These are phyloP conservation scores for Porites lutea DNA, from an alignment of 64 coral and sea anemone species.

Conservation along the genomic window DNA sequence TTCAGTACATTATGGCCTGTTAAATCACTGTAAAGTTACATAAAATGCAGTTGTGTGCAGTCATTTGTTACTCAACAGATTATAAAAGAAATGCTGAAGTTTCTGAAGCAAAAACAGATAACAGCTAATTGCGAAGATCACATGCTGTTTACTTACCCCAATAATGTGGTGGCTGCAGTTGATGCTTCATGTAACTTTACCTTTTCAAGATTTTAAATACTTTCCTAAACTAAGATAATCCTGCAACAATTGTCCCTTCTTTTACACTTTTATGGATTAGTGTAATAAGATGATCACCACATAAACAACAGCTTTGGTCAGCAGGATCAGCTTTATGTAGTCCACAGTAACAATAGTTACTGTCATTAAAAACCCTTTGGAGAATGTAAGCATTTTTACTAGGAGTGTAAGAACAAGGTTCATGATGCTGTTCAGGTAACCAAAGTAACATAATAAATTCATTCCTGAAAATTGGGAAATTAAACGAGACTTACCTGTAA, in stretches of 20 bases:
- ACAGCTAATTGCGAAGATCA: not conserved
- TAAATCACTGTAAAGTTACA: slow-evolving; percentile 10
- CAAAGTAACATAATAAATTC: slow-evolving; percentile 79
- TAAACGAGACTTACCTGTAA: too few relatives aligned
- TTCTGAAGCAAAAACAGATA: slow-evolving; percentile 14
- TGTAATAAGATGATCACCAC: slow-evolving; percentile 25
- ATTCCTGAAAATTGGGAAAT: slow-evolving; percentile 54
- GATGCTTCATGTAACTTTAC: not conserved
- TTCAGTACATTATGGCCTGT: not conserved
- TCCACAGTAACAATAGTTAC: slow-evolving; percentile 52
- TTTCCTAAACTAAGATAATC: slow-evolving; percentile 14
- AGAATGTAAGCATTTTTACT: slow-evolving; percentile 54
- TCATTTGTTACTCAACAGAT: slow-evolving; percentile 8
- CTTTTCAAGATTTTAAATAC: not conserved
- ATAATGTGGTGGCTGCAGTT: not conserved
- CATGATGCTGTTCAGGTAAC: slow-evolving; percentile 42
- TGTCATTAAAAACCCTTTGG: slow-evolving; percentile 59
- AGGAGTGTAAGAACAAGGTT: slow-evolving; percentile 47
- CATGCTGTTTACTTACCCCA: not conserved
- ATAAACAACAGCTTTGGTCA: slow-evolving; percentile 38
- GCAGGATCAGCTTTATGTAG: slow-evolving; percentile 41
- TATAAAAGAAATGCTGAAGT: not conserved
- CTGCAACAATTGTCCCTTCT: slow-evolving; percentile 12
- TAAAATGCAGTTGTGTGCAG: not conserved
- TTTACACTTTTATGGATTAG: not conserved